A percentile compares a stretch with the other conserved stretches of the same genome.
Evolutionary conservation across 2,797 vertebrate species (phyloP).

Genomic region (Phoxinus dragarum): DNA sequence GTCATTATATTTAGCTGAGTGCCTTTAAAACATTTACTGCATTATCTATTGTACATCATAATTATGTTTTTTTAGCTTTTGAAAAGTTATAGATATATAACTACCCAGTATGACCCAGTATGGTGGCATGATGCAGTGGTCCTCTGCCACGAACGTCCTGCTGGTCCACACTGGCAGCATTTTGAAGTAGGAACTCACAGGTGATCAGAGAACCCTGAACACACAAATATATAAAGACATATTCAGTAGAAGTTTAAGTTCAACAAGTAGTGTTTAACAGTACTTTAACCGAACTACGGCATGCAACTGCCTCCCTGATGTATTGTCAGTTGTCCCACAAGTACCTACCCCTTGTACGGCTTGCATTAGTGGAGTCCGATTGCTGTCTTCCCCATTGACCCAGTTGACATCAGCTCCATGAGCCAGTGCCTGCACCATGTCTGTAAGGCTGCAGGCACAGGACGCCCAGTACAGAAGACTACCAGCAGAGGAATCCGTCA

Average conservation of each 20-base stretch:
- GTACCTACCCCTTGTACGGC: slow-evolving; percentile 89
- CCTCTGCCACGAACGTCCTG: slow-evolving; percentile 89
- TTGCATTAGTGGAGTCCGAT: slow-evolving; percentile 92
- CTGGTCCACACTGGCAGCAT: slow-evolving; percentile 93
- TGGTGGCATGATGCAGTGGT: slow-evolving; percentile 93
- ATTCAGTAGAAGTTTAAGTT: too few relatives aligned
- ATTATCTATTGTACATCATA: too few relatives aligned
- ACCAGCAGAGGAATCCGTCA: slow-evolving; percentile 83
- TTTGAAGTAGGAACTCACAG: slow-evolving; percentile 96
- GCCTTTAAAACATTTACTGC: too few relatives aligned
- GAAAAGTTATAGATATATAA: too few relatives aligned
- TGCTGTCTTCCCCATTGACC: slow-evolving; percentile 86
- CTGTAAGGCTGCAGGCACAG: slow-evolving; percentile 87
- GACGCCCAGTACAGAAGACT: slow-evolving; percentile 88
- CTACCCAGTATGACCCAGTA: slow-evolving; percentile 94
- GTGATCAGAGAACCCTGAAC: slow-evolving; percentile 77
- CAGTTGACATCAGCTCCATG: slow-evolving; percentile 95
- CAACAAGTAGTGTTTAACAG: too few relatives aligned
- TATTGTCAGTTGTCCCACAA: too few relatives aligned
- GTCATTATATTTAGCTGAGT: too few relatives aligned
- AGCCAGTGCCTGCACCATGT: slow-evolving; percentile 94
- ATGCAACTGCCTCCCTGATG: too few relatives aligned
- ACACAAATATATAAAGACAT: too few relatives aligned
- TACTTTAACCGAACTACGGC: too few relatives aligned
- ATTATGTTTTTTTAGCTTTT: too few relatives aligned